Percentiles rank a stretch among this genome's conserved stretches.
Evolutionary conservation across 2,888 invertebrate species (phyloP).

Genomic region (Eremobia ochroleuca): DNA sequence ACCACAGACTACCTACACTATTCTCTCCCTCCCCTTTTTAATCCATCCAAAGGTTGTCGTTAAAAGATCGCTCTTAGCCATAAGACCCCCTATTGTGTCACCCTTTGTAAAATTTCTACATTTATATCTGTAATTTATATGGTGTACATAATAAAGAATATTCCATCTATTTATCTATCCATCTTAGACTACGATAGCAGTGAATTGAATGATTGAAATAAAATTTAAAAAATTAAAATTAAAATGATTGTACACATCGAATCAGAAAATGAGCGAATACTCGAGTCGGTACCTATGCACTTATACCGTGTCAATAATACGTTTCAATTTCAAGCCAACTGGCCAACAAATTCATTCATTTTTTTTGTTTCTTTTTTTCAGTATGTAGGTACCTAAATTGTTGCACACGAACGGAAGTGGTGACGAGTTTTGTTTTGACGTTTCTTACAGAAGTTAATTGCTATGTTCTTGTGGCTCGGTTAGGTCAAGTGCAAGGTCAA

Average conservation of each 20-base stretch:
- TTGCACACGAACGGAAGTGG: constrained; percentile 1
- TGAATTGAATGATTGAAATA: not conserved
- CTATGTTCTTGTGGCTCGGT: constrained; percentile 5
- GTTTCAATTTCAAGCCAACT: not conserved
- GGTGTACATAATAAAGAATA: no score
- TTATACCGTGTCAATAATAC: not conserved
- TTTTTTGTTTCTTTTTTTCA: constrained; percentile 32
- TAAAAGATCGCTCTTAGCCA: no score
- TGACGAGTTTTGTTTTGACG: constrained; percentile 22
- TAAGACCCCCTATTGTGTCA: no score
- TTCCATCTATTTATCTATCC: no score
- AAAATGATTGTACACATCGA: not conserved
- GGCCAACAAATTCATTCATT: constrained; percentile 34
- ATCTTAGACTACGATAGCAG: not conserved
- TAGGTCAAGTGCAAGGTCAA: constrained; percentile 43
- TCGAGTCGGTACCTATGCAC: not conserved
- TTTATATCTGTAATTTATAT: no score
- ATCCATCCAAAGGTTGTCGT: no score
- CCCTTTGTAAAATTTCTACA: no score
- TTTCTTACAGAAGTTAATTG: constrained; percentile 15
- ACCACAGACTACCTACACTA: no score
- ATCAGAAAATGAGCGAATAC: not conserved
- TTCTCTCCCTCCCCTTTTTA: no score
- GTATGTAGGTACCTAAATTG: not conserved
- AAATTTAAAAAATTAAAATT: no score